These are phyloP conservation scores for Onychorhynchus coronatus DNA, from an alignment of 2,113 vertebrate species.

Conservation along the genomic window DNA sequence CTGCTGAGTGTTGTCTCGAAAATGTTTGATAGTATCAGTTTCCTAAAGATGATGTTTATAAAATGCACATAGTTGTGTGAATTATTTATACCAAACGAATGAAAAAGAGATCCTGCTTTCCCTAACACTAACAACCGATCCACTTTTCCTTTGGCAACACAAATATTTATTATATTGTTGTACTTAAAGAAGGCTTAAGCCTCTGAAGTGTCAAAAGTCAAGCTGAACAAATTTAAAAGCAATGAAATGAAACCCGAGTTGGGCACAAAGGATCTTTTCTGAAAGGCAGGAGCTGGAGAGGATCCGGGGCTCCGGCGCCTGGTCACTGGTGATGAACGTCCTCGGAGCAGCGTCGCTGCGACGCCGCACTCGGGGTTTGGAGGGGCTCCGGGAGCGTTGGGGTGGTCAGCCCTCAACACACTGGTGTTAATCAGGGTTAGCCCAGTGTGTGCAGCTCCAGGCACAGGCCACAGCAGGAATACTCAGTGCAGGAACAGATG, in stretches of 20 bases:
- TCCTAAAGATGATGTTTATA: slow-evolving; percentile 66
- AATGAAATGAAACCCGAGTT: slow-evolving; percentile 69
- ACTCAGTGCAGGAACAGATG: not conserved
- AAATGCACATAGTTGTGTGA: slow-evolving; percentile 62
- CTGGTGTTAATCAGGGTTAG: accelerated
- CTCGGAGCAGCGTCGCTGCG: not conserved
- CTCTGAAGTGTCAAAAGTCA: slow-evolving; percentile 72
- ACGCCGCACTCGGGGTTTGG: not conserved
- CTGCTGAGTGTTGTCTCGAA: slow-evolving; percentile 60
- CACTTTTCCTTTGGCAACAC: slow-evolving; percentile 60
- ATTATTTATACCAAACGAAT: slow-evolving; percentile 70
- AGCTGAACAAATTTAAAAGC: slow-evolving; percentile 77
- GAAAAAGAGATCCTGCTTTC: slow-evolving; percentile 60
- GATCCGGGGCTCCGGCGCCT: slow-evolving; percentile 26
- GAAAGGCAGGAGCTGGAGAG: slow-evolving; percentile 59
- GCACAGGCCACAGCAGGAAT: not conserved
- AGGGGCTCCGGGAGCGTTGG: not conserved
- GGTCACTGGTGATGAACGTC: not conserved
- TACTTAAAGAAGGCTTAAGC: slow-evolving; percentile 57
- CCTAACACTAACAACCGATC: slow-evolving; percentile 54
- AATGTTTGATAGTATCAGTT: slow-evolving; percentile 60
- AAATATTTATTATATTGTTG: slow-evolving; percentile 74
- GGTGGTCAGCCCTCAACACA: too few species aligned
- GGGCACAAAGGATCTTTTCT: slow-evolving; percentile 72
- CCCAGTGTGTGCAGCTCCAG: accelerated